Percentiles rank a stretch among this genome's conserved stretches.
Conservation (phyloP, 1,140 invertebrate genomes). For the Solen grandis region DNA sequence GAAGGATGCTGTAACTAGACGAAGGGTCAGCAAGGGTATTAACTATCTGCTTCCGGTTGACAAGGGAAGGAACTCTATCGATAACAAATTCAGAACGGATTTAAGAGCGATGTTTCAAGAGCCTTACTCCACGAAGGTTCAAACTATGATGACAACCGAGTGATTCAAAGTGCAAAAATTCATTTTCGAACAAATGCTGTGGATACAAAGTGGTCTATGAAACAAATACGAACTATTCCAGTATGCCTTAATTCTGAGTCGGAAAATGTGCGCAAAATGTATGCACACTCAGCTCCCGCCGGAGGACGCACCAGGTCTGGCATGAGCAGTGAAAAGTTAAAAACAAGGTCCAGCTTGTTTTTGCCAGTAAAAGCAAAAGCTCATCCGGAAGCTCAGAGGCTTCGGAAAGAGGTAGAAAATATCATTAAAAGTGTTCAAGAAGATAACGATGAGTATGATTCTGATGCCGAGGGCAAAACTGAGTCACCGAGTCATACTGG, state of each 20-base stretch:
- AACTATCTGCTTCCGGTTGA: slow-evolving; percentile 76
- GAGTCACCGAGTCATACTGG: neutral
- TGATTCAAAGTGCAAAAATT: slow-evolving; percentile 69
- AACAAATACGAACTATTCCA: slow-evolving; percentile 55
- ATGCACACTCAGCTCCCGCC: slow-evolving; percentile 70
- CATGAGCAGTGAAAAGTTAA: slow-evolving; percentile 56
- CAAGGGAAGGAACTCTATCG: slow-evolving; percentile 74
- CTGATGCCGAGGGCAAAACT: neutral
- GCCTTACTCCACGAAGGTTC: slow-evolving; percentile 68
- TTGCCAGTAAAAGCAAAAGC: slow-evolving; percentile 68
- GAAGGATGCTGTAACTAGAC: slow-evolving; percentile 75
- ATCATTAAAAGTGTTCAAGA: slow-evolving; percentile 70
- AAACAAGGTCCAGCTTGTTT: slow-evolving; percentile 68
- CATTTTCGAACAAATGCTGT: slow-evolving; percentile 72
- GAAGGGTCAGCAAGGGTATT: slow-evolving; percentile 72
- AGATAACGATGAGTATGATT: slow-evolving; percentile 59
- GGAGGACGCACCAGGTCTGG: slow-evolving; percentile 63
- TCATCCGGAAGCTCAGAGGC: slow-evolving; percentile 69
- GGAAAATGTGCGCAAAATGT: slow-evolving; percentile 66
- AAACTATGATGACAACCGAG: slow-evolving; percentile 67
- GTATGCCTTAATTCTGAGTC: slow-evolving; percentile 72
- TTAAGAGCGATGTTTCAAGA: slow-evolving; percentile 76
- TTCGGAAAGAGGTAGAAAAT: slow-evolving; percentile 72
- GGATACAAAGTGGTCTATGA: slow-evolving; percentile 63
- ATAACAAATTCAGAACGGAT: slow-evolving; percentile 72